Conservation (phyloP, 1,140 invertebrate genomes). For the Lordiphosa stackelbergi region DNA sequence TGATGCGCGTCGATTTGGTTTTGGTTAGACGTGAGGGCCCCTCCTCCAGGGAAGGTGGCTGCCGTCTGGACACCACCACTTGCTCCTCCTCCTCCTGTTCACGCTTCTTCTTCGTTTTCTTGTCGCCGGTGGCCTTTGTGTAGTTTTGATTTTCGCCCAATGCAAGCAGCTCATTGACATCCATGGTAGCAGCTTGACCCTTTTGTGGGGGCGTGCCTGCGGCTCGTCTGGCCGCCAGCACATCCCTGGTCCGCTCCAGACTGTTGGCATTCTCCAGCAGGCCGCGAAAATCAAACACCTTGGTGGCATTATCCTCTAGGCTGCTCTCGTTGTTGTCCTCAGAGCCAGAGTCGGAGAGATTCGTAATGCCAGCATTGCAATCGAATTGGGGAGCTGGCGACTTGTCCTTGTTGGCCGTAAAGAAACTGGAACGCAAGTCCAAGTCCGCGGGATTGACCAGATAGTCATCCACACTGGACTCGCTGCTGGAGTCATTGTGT, state of each 20-base stretch:
- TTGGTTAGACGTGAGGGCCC: conserved; percentile 58
- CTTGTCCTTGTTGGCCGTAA: conserved; percentile 46
- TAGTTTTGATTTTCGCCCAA: conserved; percentile 77
- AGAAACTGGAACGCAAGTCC: conserved; percentile 73
- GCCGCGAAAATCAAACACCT: conserved; percentile 69
- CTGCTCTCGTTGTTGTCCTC: conserved; percentile 73
- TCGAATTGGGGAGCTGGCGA: conserved; percentile 68
- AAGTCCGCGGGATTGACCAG: conserved; percentile 71
- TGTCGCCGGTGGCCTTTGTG: conserved; percentile 31
- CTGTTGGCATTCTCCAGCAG: conserved; percentile 74
- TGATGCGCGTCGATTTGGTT: conserved; percentile 69
- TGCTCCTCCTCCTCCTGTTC: conserved; percentile 11
- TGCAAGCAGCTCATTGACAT: conserved; percentile 77
- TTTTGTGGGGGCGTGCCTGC: conserved; percentile 24
- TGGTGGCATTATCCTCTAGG: conserved; percentile 49
- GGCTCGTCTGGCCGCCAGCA: conserved; percentile 42
- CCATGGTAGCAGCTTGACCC: conserved; percentile 42
- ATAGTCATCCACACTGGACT: conserved; percentile 74
- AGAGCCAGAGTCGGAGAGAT: conserved; percentile 65
- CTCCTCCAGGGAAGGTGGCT: conserved; percentile 39
- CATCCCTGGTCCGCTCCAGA: conserved; percentile 68
- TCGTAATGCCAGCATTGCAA: conserved; percentile 66
- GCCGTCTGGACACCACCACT: conserved; percentile 1
- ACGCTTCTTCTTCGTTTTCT: conserved; percentile 17
- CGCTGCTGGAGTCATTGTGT: conserved; percentile 66